Conservation (phyloP, 1,140 invertebrate genomes). For the Brachionus rotundiformis region DNA sequence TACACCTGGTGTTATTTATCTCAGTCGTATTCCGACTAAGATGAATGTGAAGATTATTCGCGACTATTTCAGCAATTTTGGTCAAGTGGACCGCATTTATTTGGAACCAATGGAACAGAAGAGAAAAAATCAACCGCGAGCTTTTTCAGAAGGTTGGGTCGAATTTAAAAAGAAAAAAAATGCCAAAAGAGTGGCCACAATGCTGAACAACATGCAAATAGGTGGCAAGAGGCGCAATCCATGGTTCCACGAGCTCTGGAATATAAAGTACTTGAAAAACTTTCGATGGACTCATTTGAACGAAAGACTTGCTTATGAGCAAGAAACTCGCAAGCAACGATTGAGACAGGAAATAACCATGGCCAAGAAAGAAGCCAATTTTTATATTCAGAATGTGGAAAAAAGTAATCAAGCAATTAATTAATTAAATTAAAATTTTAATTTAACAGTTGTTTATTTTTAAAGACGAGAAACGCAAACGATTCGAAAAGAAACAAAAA, state of each 20-base stretch:
- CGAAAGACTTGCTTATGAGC: conserved; percentile 29
- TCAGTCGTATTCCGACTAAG: conserved; percentile 45
- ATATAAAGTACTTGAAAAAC: conserved; percentile 48
- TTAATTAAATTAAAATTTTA: no score
- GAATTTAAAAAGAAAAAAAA: conserved; percentile 43
- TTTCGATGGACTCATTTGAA: conserved; percentile 51
- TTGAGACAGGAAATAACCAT: conserved; percentile 39
- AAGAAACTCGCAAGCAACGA: conserved; percentile 25
- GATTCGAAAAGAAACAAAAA: conserved; percentile 31
- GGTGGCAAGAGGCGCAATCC: conserved; percentile 35
- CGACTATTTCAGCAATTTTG: conserved; percentile 41
- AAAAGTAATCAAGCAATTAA: conserved; percentile 51
- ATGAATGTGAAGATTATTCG: conserved; percentile 51
- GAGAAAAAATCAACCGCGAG: conserved; percentile 28
- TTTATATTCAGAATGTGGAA: conserved; percentile 51
- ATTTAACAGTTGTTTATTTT: background rate
- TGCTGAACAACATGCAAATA: conserved; percentile 46
- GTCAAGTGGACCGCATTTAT: conserved; percentile 41
- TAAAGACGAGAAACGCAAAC: conserved; percentile 34
- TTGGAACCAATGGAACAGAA: conserved; percentile 43
- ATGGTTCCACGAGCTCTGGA: conserved; percentile 50
- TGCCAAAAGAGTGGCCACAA: conserved; percentile 28
- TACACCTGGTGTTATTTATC: conserved; percentile 37
- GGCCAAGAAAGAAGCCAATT: conserved; percentile 51
- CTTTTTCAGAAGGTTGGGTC: conserved; percentile 49